Evolutionary conservation across 2,113 vertebrate species (phyloP), one percentile per base, ranked within the genome.

Genomic region (Mesoclemmys tuberculata): DNA sequence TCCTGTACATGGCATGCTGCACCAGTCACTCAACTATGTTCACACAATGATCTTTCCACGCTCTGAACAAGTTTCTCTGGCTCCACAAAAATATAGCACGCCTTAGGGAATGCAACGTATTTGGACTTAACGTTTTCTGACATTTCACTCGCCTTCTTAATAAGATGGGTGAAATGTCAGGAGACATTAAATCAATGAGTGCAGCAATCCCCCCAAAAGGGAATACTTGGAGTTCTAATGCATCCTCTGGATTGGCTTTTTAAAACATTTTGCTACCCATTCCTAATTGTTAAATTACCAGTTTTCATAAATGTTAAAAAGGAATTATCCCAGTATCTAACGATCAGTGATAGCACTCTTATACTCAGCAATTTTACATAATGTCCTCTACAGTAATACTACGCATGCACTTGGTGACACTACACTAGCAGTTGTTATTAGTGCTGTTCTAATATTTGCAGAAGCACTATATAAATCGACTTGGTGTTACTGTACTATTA

Each of bases 51-150:
- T 14, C 78, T 84, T 85, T 83, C 58, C 2, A 12, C 5, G 9
- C 51, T 26, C 85, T 14, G 75, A 10, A 41, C 8, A 88, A 90
- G 80, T 87, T 92, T 77, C 84, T 11, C 38, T 71, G 91, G 74
- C 88, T 75, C 10, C 35, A 48, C n/a, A 81, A 56, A 80, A 93
- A 58, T 29, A 24, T 4, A 13, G 86, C 26, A 56, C 77, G 83
- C 96, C 95, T 80, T 12, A 41, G 96, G 97, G 91, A 82, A 94
- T 1, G 71, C 96, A 81, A 95, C n/a, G 4, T 49, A 0, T 52
- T 71, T 19, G 97, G 97, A 97, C 31, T 77, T 97, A 89, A 98
- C 96, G 93, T 64, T 80, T 95, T 93, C n/a, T 94, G 97, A 97
- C 97, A 85, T 91, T 44, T 96, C 91, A 79, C 96, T 97, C 3